Conservation (phyloP, 2,888 invertebrate species). For the Watsonalla binaria region DNA sequence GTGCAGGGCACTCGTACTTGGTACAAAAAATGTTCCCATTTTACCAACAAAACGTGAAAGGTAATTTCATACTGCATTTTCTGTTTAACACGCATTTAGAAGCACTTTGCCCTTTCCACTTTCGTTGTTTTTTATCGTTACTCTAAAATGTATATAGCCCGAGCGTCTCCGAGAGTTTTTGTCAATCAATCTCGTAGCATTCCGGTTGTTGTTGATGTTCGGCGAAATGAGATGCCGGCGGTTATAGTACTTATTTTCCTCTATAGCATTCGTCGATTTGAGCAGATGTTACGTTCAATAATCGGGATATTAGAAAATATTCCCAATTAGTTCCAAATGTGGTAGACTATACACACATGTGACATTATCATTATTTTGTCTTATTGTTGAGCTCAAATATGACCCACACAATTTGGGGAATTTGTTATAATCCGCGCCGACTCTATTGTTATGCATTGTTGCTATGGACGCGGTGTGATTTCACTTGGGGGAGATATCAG, state of each 20-base stretch:
- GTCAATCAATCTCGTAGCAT: conserved; percentile 16
- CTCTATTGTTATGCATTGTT: conserved; percentile 68
- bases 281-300: conserved; percentile 70
- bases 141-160: conserved; percentile 20
- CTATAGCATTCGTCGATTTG: conserved; percentile 23
- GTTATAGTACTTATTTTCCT: conserved; percentile 9
- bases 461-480: conserved; percentile 41
- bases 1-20: conserved; percentile 35
- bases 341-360: conserved; percentile 70
- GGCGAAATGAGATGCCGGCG: conserved; percentile 9
- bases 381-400: conserved; percentile 72
- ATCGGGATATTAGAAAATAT: conserved; percentile 65
- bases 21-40: conserved; percentile 70
- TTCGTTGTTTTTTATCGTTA: conserved; percentile 52
- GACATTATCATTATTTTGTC: conserved; percentile 74
- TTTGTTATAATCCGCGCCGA: conserved; percentile 71
- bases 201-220: conserved; percentile 14
- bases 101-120: conserved; percentile 68
- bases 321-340: conserved; percentile 75
- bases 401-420: conserved; percentile 76
- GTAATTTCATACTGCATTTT: conserved; percentile 75
- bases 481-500: conserved; percentile 40
- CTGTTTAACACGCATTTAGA: conserved; percentile 61
- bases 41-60: conserved; percentile 71
- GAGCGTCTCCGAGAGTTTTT: conserved; percentile 13